phyloP scores from a whole-genome alignment of 2,113 vertebrate species.

The Dipodomys stephensi region DNA sequence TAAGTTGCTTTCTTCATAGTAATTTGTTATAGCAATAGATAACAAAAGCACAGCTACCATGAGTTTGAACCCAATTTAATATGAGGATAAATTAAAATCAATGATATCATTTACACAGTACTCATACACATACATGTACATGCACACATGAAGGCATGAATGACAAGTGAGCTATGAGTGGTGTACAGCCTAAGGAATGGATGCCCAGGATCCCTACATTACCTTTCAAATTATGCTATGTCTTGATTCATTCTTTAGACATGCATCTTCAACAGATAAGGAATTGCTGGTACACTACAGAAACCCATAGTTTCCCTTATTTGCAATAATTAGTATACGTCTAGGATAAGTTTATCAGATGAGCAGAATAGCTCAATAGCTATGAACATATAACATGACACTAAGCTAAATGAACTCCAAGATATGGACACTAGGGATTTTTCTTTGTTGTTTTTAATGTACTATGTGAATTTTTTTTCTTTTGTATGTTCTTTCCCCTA shows the following conservation, averaged over 20 bases:
- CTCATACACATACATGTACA: background rate
- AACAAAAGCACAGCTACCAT: background rate
- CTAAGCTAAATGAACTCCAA: too few relatives aligned
- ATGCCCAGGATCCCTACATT: background rate
- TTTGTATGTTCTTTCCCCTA: too few relatives aligned
- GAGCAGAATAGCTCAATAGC: too few relatives aligned
- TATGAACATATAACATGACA: too few relatives aligned
- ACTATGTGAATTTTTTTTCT: too few relatives aligned
- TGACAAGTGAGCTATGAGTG: background rate
- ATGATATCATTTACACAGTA: background rate
- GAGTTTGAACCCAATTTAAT: background rate
- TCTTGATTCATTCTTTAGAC: conserved; percentile 9
- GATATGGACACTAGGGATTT: too few relatives aligned
- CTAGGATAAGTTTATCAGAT: too few relatives aligned
- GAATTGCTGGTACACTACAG: background rate
- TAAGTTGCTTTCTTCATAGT: background rate
- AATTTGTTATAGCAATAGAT: background rate
- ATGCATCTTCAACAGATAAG: background rate
- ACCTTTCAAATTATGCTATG: background rate
- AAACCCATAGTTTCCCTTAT: background rate
- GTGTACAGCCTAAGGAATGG: background rate
- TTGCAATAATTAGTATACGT: too few relatives aligned
- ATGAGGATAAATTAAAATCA: background rate
- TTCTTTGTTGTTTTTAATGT: too few relatives aligned
- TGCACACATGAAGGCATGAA: background rate